A percentile compares a stretch with the other conserved stretches of the same genome.
Conservation (phyloP, 2,113 vertebrate species). For the Archilochus colubris region DNA sequence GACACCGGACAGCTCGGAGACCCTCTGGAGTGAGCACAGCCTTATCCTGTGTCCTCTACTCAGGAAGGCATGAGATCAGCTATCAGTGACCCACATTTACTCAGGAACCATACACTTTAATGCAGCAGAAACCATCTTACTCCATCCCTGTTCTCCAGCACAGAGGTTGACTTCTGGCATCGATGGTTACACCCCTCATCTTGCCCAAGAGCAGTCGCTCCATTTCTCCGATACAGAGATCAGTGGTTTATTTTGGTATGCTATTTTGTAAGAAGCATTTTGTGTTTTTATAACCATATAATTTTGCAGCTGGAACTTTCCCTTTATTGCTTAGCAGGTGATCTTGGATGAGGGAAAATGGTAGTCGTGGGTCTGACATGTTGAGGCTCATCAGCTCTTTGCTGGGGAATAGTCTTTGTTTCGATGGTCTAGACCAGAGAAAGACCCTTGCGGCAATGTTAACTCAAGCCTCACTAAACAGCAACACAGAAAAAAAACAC, state of each 20-base stretch:
- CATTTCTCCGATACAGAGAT: not conserved
- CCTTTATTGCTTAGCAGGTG: slow-evolving; percentile 49
- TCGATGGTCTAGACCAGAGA: slow-evolving; percentile 19
- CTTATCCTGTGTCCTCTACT: not conserved
- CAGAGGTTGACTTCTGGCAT: not conserved
- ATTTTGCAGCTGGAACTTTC: slow-evolving; percentile 62
- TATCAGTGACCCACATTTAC: not conserved
- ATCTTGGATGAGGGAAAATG: not conserved
- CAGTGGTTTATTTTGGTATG: slow-evolving; percentile 48
- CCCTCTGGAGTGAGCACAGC: accelerated
- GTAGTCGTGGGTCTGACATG: not conserved
- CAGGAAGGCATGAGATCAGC: not conserved
- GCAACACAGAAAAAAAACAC: not conserved
- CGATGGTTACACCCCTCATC: not conserved
- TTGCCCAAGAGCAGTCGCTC: slow-evolving; percentile 51
- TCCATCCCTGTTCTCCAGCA: not conserved
- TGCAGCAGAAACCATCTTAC: slow-evolving; percentile 41
- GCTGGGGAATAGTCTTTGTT: not conserved
- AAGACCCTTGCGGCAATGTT: not conserved
- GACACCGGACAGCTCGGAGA: not conserved
- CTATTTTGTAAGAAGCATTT: slow-evolving; percentile 53
- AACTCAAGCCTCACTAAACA: not conserved
- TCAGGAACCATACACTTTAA: not conserved
- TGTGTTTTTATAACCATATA: slow-evolving; percentile 47
- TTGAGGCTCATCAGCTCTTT: slow-evolving; percentile 29